Evolutionary conservation across 2,797 vertebrate genomes (phyloP), one percentile per base, ranked within the genome.

Genomic region (Pristis pectinata): DNA sequence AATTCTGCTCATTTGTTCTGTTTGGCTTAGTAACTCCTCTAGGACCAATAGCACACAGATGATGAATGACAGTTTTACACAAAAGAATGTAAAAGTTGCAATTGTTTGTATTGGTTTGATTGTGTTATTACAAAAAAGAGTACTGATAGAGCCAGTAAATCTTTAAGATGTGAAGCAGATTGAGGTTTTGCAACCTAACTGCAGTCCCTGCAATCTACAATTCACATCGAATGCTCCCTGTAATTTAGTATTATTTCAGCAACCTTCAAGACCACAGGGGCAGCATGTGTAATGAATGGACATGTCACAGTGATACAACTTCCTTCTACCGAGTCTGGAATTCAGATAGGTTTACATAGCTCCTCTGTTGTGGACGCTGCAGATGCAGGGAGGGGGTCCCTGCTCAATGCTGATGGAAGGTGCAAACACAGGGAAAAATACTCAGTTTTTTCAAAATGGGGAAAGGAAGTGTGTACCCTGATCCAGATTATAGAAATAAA

Each of bases 81-180:
- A 64, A 91, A 41, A 91, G 59, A 91, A 91, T 91, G 87, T 91
- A 91, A 91, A 91, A 67, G 59, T 91, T 24, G 41, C n/a, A 91
- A 91, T 67, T 91, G 59, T 61, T 91, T 91, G 59, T 67, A 64
- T 64, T 67, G 19, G 59, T 64, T 91, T 91, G 61, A 91, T 67
- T 91, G n/a, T 67, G 59, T 91, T 67, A 67, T 91, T 3, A 64
- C 8, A 85, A 56, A 87, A 34, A 61, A 64, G 34, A 7, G 34
- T 19, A 89, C 34, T 37, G 87, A 61, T 37, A 61, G 17, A n/a
- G 6, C 19, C 8, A 11, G 59, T 41, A 64, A 91, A 91, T 24
- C n/a, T 91, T 24, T 67, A 24, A 41, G 59, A 91, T 91, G 37
- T 67, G 17, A 67, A 91, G n/a, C 37, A 91, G n/a, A 91, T 41